Evolutionary conservation across 2,797 vertebrate species (phyloP), one percentile per base, ranked within the genome.

Genomic region (Delichon dasypus): DNA sequence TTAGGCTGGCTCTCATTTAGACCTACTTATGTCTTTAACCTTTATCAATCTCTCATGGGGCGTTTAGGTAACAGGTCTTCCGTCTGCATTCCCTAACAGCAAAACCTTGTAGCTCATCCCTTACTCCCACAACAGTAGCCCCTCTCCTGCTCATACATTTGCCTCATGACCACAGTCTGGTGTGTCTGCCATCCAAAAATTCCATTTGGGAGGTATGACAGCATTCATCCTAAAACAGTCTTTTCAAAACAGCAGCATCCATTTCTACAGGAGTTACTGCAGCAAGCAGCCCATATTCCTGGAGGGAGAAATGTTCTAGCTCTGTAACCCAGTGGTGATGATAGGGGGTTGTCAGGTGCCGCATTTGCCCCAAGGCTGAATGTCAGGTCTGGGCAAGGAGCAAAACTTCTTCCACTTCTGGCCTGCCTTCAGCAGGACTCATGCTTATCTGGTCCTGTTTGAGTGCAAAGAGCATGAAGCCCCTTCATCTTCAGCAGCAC

Each of bases 381-480:
- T 79, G 22, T 15, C 38, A 74, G 32, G 14, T 8, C 13, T 77
- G 34, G 7, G 22, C 25, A 57, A 34, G 8, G 30, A 61, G 8
- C 14, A 73, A 87, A 84, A 84, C n/a, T 16, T 4, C 30, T 48
- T 76, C 15, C 19, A 8, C 0, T 4, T 30, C 32, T 10, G 2
- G 0, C 5, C 8, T 6, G 2, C 1, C 34, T 64, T 79, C 42
- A 60, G 6, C 5, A 8, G 42, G 27, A 53, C 7, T 82, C 25
- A 16, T n/a, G 27, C 4, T 82, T 53, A 7, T 18, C 34, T 54
- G 32, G 11, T 5, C 16, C 20, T 16, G 5, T 1, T 7, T 60
- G 25, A 61, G 16, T 0, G 3, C 14, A 60, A 62, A 70, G 4
- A 66, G 20, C 1, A 1, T 0, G 1, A 51, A 44, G 66, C 13